These are phyloP conservation scores for Steatornis caripensis DNA, from an alignment of 2,113 vertebrate genomes.

Conservation along the genomic window DNA sequence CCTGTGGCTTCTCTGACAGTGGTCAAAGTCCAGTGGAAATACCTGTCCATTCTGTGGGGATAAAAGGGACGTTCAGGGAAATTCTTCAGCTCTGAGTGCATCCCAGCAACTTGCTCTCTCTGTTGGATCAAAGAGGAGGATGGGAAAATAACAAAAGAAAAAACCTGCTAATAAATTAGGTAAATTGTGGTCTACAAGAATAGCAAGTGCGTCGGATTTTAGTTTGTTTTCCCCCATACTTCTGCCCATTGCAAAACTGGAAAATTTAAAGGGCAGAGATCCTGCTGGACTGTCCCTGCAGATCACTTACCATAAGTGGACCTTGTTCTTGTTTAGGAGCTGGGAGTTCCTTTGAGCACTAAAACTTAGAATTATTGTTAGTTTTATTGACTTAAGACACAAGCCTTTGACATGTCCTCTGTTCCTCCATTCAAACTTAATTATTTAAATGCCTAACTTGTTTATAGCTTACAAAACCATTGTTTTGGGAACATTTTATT, in stretches of 20 bases:
- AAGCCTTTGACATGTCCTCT: not conserved
- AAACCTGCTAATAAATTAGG: not conserved
- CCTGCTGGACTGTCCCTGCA: not conserved
- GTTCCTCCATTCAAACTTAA: not conserved
- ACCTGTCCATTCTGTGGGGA: not conserved
- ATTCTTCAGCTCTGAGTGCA: not conserved
- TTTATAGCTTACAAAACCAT: slow-evolving; percentile 23
- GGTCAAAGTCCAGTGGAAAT: not conserved
- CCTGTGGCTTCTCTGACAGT: not conserved
- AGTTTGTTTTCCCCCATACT: not conserved
- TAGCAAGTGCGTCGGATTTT: not conserved
- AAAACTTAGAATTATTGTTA: not conserved
- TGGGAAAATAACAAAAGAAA: not conserved
- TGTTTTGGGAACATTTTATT: slow-evolving; percentile 50
- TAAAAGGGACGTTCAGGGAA: not conserved
- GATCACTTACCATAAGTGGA: not conserved
- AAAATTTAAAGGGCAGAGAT: not conserved
- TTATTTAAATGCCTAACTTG: slow-evolving; percentile 34
- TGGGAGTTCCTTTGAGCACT: not conserved
- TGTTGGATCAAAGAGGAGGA: not conserved
- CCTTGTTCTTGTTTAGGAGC: not conserved
- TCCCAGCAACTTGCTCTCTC: not conserved
- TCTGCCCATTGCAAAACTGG: not conserved
- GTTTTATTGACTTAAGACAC: not conserved
- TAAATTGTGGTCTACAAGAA: not conserved